Evolutionary conservation across 2,888 invertebrate genomes (phyloP), one percentile per base, ranked within the genome.

Genomic region (Amblyteles armatorius): DNA sequence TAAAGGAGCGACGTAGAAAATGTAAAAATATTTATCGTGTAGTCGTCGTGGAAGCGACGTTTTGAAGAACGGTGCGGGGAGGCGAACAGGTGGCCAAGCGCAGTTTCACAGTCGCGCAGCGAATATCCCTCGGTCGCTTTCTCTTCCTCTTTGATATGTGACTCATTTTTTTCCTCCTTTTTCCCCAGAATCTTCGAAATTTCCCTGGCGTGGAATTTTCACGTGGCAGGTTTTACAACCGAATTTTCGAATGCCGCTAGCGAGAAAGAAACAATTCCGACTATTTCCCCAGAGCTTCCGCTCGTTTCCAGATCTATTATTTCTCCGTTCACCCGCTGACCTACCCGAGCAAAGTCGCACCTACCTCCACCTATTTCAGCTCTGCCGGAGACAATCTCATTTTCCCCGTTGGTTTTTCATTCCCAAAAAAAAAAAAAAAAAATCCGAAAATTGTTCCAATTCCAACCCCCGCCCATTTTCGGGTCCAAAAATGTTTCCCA

Each of bases 81-180:
- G 44, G 7, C 9, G 67, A 40, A 29, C 52, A 65, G 77, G 5
- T 77, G 77, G 52, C 65, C 57, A 67, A 82, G 50, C 65, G 63
- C 71, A 82, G 13, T 72, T 82, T 82, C 48, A 82, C 13, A 63
- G 63, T 57, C 71, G 13, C 48, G 33, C 63, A n/a, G 50, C 50
- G 50, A 52, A 57, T 57, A 57, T 57, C 11, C 26, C 55, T 36
- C 71, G 48, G 71, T 16, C 4, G n/a, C 44, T n/a, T 78, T 68
- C 68, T 19, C 6, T 29, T 22, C 50, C 36, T 72, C 33, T 69
- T 44, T 4, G 26, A 6, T 50, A 29, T 63, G 29, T n/a, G 9
- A 1, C 44, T 19, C 7, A 44, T 50, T n/a, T 11, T 60, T 44
- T 44, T 65, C 50, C n/a, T 22, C 33, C 16, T 63, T 29, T 71